Conservation (phyloP, 2,113 vertebrate genomes). For the Andinoacara biseriatus region DNA sequence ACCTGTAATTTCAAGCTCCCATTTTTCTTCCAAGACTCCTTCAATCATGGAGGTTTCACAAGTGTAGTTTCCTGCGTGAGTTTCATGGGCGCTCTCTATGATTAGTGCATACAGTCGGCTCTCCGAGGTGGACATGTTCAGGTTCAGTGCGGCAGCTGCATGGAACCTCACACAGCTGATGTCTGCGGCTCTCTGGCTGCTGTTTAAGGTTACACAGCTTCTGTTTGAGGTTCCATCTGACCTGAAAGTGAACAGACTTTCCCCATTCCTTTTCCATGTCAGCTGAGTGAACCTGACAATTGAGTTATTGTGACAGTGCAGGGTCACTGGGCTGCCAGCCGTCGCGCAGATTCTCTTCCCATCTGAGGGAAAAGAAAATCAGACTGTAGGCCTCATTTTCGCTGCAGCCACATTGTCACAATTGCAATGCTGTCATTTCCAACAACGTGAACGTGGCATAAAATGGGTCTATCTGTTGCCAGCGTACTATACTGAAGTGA, state of each 20-base stretch:
- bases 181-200: not conserved
- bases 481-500: too few relatives aligned
- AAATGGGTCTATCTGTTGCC: not conserved
- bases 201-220: not conserved
- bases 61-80: constrained; percentile 61
- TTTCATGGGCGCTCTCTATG: constrained; percentile 12
- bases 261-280: constrained; percentile 34
- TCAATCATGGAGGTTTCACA: accelerated
- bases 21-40: not conserved
- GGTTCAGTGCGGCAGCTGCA: accelerated
- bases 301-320: constrained; percentile 27
- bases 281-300: accelerated
- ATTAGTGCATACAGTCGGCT: not conserved
- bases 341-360: not conserved
- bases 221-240: not conserved
- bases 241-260: accelerated
- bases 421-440: not conserved
- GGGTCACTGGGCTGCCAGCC: constrained; percentile 24
- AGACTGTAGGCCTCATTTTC: not conserved
- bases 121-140: not conserved
- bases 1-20: constrained; percentile 63
- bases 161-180: accelerated
- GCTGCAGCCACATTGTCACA: too few relatives aligned
- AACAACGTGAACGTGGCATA: not conserved
- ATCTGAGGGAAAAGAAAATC: constrained; percentile 25